These are phyloP conservation scores for Willowsia nigromaculata DNA, from an alignment of 2,888 invertebrate genomes.

Conservation along the genomic window DNA sequence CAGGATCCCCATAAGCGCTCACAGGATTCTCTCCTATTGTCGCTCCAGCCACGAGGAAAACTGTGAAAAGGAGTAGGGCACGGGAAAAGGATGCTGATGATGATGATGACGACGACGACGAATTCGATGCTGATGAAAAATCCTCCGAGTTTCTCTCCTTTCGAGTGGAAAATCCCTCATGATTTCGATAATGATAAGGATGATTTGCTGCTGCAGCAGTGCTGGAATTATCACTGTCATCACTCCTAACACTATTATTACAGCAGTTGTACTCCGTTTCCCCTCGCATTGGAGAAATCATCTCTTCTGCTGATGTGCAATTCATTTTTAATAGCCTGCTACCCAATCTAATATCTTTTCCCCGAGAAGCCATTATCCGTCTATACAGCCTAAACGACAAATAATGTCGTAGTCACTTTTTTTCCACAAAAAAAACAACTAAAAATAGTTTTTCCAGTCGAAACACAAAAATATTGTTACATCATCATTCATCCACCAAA, in stretches of 20 bases:
- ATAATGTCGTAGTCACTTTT: no score
- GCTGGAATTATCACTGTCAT: no score
- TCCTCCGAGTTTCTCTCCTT: not conserved
- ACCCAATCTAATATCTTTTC: not conserved
- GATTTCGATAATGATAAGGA: conserved; percentile 4
- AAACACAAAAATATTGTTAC: not conserved
- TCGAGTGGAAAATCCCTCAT: conserved; percentile 17
- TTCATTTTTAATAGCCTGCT: conserved; percentile 51
- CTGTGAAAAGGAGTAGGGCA: not conserved
- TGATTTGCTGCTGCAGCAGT: not conserved
- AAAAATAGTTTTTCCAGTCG: not conserved
- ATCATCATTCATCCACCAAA: not conserved
- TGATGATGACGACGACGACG: conserved; percentile 15
- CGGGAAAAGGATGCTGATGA: not conserved
- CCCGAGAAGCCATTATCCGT: conserved; percentile 27
- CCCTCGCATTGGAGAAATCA: not conserved
- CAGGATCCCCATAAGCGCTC: conserved; percentile 52
- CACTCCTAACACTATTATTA: no score
- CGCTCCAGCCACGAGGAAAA: conserved; percentile 22
- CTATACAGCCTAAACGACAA: no score
- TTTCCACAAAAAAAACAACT: not conserved
- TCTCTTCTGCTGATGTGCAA: not conserved
- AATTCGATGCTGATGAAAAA: not conserved
- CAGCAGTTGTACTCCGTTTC: not conserved
- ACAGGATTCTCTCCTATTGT: conserved; percentile 21